These are phyloP conservation scores for Tricholauxania praeusta DNA, from an alignment of 2,888 invertebrate species.

Conservation along the genomic window DNA sequence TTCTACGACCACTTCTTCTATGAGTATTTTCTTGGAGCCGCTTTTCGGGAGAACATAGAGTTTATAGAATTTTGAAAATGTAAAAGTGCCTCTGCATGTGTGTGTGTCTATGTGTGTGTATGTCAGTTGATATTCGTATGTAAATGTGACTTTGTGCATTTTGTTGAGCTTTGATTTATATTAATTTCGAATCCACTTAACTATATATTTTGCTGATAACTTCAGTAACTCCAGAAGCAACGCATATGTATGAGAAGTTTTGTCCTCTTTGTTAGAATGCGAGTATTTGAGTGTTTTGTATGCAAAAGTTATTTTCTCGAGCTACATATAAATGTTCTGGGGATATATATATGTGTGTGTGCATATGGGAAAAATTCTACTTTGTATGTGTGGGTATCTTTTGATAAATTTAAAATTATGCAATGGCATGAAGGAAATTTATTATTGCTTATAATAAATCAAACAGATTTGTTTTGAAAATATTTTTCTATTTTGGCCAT, in stretches of 20 bases:
- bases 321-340: not conserved
- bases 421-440: slow-evolving; percentile 50
- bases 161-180: slow-evolving; percentile 48
- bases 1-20: not conserved
- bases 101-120: slow-evolving; percentile 20
- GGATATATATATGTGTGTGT: slow-evolving; percentile 21
- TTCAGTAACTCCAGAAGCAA: slow-evolving; percentile 9
- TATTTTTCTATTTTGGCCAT: not conserved
- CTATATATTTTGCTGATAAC: slow-evolving; percentile 36
- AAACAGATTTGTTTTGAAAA: slow-evolving; percentile 44
- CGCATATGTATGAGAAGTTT: not conserved
- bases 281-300: not conserved
- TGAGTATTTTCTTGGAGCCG: not conserved
- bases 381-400: not conserved
- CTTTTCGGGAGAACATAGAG: slow-evolving; percentile 43
- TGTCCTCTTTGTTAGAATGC: not conserved
- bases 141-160: slow-evolving; percentile 38
- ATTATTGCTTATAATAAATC: slow-evolving; percentile 52
- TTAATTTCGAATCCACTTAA: slow-evolving; percentile 49
- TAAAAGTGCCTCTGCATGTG: slow-evolving; percentile 25
- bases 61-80: slow-evolving; percentile 46
- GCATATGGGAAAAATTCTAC: not conserved
- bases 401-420: slow-evolving; percentile 51
- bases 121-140: slow-evolving; percentile 46
- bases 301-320: not conserved